Evolutionary conservation across 2,888 invertebrate species (phyloP), one percentile per base, ranked within the genome.

Genomic region (Macrostomum cliftonense): DNA sequence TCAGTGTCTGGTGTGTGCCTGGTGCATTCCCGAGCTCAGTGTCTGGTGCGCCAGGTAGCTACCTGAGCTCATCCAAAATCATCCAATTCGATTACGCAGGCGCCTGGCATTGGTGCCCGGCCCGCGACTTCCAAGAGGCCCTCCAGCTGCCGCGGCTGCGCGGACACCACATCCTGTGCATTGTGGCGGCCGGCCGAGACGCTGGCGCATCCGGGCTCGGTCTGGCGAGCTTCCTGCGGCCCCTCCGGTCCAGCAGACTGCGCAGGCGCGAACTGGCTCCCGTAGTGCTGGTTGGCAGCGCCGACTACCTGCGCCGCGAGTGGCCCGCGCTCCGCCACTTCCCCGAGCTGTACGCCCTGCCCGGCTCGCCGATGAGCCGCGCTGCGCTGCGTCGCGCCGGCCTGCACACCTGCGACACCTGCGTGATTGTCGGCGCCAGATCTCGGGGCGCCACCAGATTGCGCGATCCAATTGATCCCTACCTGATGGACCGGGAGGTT

Each of bases 271-370:
- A 95, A 76, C 78, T 95, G 63, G 93, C 93, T 73, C 89, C 93
- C 71, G 91, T 95, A 61, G 91, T 95, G 58, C 89, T 95, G 67
- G 89, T 95, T 36, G 91, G 91, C 59, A 89, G 91, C 63, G 86
- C 91, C 62, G 91, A 91, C 65, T 95, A 93, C 73, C 85, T 95
- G 63, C 77, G 88, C 64, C 78, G 88, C 63, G 93, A 95, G 73
- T 95, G 95, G 95, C 89, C 89, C 75, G 91, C 89, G 83, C 77
- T 95, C 68, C 88, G 89, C 75, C 93, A 91, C 77, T 77, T 95
- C 73, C 93, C 93, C 46, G 91, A 93, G 76, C 91, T 95, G 69
- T 91, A 91, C 67, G 87, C 39, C 39, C 43, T 49, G 12, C 71
- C 87, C 85, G 93, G 93, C 71, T 91, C 89, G 63, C 93, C 93